phyloP scores from a whole-genome alignment of 1,140 invertebrate species.

The Drosophila ficusphila region DNA sequence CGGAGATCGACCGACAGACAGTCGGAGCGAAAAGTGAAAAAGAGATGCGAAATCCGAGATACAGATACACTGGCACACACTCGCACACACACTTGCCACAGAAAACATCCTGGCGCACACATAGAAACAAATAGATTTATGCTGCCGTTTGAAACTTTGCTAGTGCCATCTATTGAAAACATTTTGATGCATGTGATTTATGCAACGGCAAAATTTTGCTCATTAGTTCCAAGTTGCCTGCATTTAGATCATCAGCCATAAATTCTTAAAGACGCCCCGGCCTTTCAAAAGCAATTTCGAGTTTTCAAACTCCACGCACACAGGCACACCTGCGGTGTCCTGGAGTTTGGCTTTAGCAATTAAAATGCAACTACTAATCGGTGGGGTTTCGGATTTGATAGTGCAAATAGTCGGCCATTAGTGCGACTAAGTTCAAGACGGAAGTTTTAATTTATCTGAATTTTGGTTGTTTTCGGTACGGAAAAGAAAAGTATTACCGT shows the following conservation, averaged over 20 bases:
- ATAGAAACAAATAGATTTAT: slow-evolving; percentile 68
- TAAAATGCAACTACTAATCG: slow-evolving; percentile 40
- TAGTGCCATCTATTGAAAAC: slow-evolving; percentile 71
- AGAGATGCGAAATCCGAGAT: slow-evolving; percentile 47
- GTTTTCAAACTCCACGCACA: slow-evolving; percentile 12
- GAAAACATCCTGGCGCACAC: slow-evolving; percentile 24
- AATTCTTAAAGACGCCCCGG: slow-evolving; percentile 58
- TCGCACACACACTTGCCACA: slow-evolving; percentile 2
- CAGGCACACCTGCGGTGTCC: slow-evolving; percentile 16
- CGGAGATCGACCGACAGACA: slow-evolving; percentile 36
- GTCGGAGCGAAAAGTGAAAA: slow-evolving; percentile 46
- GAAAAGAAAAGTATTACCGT: too few relatives aligned
- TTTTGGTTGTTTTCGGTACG: not conserved
- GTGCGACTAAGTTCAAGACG: not conserved
- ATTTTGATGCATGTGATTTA: slow-evolving; percentile 81
- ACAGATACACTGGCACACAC: slow-evolving; percentile 34
- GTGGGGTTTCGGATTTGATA: slow-evolving; percentile 19
- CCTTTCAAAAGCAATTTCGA: slow-evolving; percentile 42
- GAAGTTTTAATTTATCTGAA: not conserved
- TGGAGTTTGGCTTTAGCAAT: slow-evolving; percentile 19
- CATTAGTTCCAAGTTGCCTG: slow-evolving; percentile 73
- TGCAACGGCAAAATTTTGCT: slow-evolving; percentile 73
- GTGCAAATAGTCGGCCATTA: slow-evolving; percentile 14
- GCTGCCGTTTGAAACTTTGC: slow-evolving; percentile 64
- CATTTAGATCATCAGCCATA: slow-evolving; percentile 51